Conservation (phyloP, 2,888 invertebrate genomes). For the Pachymerium ferrugineum region DNA sequence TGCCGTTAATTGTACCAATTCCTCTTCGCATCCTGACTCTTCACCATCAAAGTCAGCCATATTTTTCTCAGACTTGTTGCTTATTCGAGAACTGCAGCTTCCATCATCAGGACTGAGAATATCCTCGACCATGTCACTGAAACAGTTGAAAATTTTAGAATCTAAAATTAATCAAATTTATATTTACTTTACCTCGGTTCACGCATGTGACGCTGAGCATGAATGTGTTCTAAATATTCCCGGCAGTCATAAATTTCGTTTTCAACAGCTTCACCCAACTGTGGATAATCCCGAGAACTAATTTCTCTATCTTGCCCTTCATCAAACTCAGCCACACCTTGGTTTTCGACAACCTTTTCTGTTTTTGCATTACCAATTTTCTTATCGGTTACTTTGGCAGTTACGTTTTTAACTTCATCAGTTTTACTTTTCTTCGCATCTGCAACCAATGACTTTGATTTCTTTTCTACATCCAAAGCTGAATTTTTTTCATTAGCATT, state of each 20-base stretch:
- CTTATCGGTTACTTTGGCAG: neutral
- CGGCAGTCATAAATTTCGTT: constrained; percentile 38
- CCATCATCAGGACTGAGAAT: constrained; percentile 57
- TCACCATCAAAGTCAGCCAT: constrained; percentile 91
- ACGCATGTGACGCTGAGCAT: constrained; percentile 37
- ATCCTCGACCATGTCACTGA: constrained; percentile 59
- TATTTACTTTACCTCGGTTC: constrained; percentile 35
- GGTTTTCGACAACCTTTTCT: neutral
- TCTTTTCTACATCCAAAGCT: neutral
- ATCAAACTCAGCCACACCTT: neutral
- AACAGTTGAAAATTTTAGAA: constrained; percentile 37
- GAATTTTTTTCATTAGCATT: neutral
- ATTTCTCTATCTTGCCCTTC: neutral
- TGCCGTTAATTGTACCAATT: constrained; percentile 46
- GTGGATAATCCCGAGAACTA: constrained; percentile 11
- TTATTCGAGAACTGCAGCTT: constrained; percentile 88
- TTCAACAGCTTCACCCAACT: constrained; percentile 36
- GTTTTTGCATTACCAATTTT: neutral
- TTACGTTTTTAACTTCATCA: neutral
- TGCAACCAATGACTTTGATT: neutral
- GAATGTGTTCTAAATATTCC: constrained; percentile 37
- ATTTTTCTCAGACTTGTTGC: constrained; percentile 88
- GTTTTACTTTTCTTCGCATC: neutral
- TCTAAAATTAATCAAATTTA: neutral
- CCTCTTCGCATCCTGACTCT: constrained; percentile 82